These are phyloP conservation scores for Pygoscelis adeliae DNA, from an alignment of 2,113 vertebrate genomes.

Conservation along the genomic window DNA sequence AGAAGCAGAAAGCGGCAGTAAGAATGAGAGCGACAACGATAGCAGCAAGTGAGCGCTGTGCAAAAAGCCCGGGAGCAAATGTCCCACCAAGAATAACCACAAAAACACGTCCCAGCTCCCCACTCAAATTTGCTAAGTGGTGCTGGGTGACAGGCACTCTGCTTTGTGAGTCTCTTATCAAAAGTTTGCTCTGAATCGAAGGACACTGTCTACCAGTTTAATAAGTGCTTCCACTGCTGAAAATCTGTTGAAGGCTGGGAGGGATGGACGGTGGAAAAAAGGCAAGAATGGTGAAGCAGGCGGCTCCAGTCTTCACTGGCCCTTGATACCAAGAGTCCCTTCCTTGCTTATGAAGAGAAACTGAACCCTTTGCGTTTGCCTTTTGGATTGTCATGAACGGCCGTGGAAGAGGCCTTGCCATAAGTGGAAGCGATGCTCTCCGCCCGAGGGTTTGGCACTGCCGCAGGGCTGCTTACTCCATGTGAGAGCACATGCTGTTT, in stretches of 20 bases:
- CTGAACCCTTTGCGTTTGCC: background rate
- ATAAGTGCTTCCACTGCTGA: constrained; percentile 37
- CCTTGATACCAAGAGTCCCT: background rate
- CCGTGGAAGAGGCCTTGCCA: constrained; percentile 34
- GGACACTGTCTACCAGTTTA: constrained; percentile 4
- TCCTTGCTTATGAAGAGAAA: background rate
- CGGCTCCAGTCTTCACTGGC: background rate
- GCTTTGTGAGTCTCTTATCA: constrained; percentile 44
- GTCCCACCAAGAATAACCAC: background rate
- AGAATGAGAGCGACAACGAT: constrained; percentile 53
- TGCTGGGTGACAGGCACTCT: constrained; percentile 25
- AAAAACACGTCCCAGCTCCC: background rate
- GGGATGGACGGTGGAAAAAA: background rate
- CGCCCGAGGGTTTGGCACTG: background rate
- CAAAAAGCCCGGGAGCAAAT: background rate
- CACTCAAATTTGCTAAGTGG: constrained; percentile 45
- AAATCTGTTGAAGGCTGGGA: constrained; percentile 19
- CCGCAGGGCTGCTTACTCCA: background rate
- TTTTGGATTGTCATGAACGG: background rate
- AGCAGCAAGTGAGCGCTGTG: constrained; percentile 71
- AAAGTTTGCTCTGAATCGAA: constrained; percentile 16
- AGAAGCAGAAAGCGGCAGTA: constrained; percentile 38
- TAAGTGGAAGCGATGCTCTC: constrained; percentile 43
- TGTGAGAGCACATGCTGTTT: constrained; percentile 39
- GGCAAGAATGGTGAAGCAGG: background rate